A percentile compares a stretch with the other conserved stretches of the same genome.
Evolutionary conservation across 2,888 invertebrate genomes (phyloP).

Genomic region (Chesias legatella): DNA sequence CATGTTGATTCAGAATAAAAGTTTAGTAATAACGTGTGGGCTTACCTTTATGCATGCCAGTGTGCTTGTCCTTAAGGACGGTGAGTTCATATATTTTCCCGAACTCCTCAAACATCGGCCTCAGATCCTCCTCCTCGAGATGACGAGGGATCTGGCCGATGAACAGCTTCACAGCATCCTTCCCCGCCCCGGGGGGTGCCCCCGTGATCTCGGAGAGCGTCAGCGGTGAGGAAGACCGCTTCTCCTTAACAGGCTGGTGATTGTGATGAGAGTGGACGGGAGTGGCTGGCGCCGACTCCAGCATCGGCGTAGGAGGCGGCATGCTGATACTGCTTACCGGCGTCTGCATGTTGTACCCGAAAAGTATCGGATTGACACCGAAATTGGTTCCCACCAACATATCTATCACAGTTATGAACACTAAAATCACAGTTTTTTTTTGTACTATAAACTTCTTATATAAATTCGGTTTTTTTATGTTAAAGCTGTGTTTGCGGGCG

Average conservation of each 20-base stretch:
- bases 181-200: slow-evolving; percentile 71
- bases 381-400: slow-evolving; percentile 70
- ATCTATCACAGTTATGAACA: slow-evolving; percentile 52
- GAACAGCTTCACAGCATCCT: slow-evolving; percentile 89
- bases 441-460: slow-evolving; percentile 70
- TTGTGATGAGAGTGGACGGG: slow-evolving; percentile 52
- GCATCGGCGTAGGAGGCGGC: slow-evolving; percentile 37
- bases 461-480: slow-evolving; percentile 75
- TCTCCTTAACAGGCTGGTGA: slow-evolving; percentile 31
- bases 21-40: too few relatives aligned
- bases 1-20: too few relatives aligned
- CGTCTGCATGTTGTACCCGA: slow-evolving; percentile 57
- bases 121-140: slow-evolving; percentile 91
- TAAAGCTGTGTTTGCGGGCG: slow-evolving; percentile 66
- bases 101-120: slow-evolving; percentile 95
- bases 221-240: slow-evolving; percentile 52
- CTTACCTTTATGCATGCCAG: slow-evolving; percentile 96
- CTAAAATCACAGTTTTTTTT: slow-evolving; percentile 62
- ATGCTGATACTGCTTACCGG: slow-evolving; percentile 24
- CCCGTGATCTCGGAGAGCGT: slow-evolving; percentile 69
- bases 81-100: slow-evolving; percentile 97
- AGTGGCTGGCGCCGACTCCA: slow-evolving; percentile 65
- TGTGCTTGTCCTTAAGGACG: slow-evolving; percentile 96
- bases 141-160: slow-evolving; percentile 96
- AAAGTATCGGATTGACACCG: slow-evolving; percentile 60